Conservation (phyloP, 2,888 invertebrate genomes). For the Orthosia incerta region DNA sequence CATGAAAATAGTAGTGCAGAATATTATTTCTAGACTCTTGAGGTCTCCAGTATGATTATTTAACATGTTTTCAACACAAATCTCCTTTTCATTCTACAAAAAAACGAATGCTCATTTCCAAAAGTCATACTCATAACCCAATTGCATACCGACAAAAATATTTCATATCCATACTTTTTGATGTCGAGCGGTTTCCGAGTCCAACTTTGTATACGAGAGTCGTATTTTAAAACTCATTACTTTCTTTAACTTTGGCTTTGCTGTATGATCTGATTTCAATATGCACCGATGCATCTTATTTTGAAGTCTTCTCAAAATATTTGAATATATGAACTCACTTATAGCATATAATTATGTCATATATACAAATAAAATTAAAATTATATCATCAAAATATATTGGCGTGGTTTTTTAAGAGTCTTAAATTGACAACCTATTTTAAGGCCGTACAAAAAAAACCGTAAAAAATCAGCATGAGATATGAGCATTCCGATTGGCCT, state of each 20-base stretch:
- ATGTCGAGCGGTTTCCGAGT: constrained; percentile 18
- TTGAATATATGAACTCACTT: neutral
- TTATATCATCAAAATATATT: too few relatives aligned
- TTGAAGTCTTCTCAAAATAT: neutral
- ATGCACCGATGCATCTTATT: constrained; percentile 12
- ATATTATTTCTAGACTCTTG: neutral
- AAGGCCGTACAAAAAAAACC: too few relatives aligned
- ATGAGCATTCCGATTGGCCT: too few relatives aligned
- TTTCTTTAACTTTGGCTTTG: constrained; percentile 38
- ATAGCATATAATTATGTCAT: too few relatives aligned
- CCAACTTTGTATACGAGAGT: constrained; percentile 25
- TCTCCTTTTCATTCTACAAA: neutral
- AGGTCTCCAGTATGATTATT: neutral
- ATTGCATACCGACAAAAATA: constrained; percentile 28
- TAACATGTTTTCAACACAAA: neutral
- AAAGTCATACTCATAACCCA: constrained; percentile 31
- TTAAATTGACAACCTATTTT: too few relatives aligned
- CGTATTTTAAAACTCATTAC: constrained; percentile 53
- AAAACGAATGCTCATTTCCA: constrained; percentile 2
- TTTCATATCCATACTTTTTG: constrained; percentile 36
- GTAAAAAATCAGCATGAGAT: too few relatives aligned
- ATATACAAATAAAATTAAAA: too few relatives aligned
- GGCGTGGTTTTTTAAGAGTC: too few relatives aligned
- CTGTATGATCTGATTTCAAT: constrained; percentile 11
- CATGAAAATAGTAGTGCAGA: neutral